phyloP scores from a whole-genome alignment of 2,113 vertebrate genomes.

The Agapornis roseicollis region DNA sequence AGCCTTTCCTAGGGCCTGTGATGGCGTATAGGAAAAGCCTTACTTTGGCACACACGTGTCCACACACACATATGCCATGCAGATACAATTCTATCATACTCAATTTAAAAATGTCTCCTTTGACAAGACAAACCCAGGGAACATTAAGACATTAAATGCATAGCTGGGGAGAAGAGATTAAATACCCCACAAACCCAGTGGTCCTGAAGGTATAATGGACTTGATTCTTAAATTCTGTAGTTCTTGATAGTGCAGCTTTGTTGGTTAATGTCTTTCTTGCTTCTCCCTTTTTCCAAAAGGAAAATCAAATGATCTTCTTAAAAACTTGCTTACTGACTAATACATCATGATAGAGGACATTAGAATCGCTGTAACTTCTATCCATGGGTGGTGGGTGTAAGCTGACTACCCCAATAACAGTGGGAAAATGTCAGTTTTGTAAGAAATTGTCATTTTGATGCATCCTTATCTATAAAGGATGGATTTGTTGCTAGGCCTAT shows the following conservation, averaged over 20 bases:
- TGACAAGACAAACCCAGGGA: not conserved
- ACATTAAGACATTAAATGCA: not conserved
- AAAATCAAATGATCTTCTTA: not conserved
- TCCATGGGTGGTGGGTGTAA: not conserved
- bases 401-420: not conserved
- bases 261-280: not conserved
- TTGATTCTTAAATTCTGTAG: not conserved
- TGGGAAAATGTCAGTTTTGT: not conserved
- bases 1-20: not conserved
- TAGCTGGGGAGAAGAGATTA: not conserved
- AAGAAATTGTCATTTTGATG: not conserved
- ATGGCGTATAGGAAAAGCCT: not conserved
- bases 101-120: not conserved
- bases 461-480: not conserved
- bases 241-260: not conserved
- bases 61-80: rapidly evolving
- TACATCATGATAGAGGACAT: not conserved
- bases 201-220: not conserved
- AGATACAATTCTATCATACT: not conserved
- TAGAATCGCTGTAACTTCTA: not conserved
- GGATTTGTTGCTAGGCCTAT: conserved; percentile 12
- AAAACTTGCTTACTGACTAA: not conserved
- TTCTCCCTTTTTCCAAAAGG: not conserved
- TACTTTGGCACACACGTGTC: not conserved
- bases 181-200: not conserved